phyloP scores from a whole-genome alignment of 2,113 vertebrate genomes.

The Cochlearius cochlearius region DNA sequence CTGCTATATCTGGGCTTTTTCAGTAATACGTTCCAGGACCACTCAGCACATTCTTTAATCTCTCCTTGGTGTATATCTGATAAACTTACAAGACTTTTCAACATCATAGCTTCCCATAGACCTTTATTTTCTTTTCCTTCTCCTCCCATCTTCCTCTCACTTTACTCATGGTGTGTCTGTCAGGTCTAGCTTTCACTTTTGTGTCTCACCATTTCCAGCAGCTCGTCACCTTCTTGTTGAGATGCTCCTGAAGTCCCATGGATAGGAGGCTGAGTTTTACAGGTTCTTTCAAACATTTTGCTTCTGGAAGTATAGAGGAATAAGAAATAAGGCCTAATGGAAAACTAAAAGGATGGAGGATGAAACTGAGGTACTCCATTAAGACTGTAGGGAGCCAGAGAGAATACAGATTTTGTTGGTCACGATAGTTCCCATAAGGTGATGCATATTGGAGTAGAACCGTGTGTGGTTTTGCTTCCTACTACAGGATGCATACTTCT shows the following conservation, averaged over 20 bases:
- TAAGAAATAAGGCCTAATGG: not conserved
- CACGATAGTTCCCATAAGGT: not conserved
- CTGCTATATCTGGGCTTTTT: not conserved
- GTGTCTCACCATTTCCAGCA: not conserved
- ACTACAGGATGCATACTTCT: not conserved
- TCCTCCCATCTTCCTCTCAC: not conserved
- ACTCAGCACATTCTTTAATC: not conserved
- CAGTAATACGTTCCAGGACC: not conserved
- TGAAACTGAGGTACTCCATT: not conserved
- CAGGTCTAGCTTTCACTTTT: not conserved
- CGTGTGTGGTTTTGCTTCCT: not conserved
- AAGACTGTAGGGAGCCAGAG: not conserved
- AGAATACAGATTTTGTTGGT: not conserved
- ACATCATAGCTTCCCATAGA: not conserved
- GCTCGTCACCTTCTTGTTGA: not conserved
- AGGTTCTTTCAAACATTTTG: not conserved
- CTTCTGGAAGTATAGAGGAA: not conserved
- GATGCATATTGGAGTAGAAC: not conserved
- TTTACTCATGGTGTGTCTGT: not conserved
- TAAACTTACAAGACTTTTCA: not conserved
- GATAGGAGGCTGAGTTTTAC: not conserved
- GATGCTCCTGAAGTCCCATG: not conserved
- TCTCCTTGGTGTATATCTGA: not conserved
- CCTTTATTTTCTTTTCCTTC: not conserved
- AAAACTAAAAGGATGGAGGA: not conserved